Evolutionary conservation across 1,140 invertebrate genomes (phyloP), one percentile per base, ranked within the genome.

Genomic region (Littorina saxatilis): DNA sequence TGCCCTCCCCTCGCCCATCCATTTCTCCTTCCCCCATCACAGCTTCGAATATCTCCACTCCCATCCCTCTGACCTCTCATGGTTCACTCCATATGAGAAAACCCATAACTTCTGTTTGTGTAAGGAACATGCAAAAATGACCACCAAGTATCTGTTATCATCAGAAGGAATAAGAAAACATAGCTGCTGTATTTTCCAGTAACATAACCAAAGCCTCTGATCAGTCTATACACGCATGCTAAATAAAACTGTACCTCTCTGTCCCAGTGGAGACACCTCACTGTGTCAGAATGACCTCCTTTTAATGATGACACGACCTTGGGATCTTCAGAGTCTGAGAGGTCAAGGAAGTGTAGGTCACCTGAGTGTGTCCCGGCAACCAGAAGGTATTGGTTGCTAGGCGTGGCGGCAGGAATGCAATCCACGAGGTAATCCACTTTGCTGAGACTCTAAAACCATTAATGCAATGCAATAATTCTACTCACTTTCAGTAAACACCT

Each of bases 251-350:
- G 4, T 55, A 87, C 85, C 76, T 85, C 37, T 20, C 73, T 43
- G 73, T 87, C 82, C 87, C 87, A 88, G n/a, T 81, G 43, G 1
- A 79, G 70, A 80, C 87, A 88, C 55, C 87, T 74, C 1, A 88
- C 84, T 58, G 83, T 87, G 5, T 74, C 73, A 35, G 55, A 74
- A 52, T 88, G 87, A n/a, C 87, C 87, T 0, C 79, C 82, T 17
- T 43, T 27, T 35, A 88, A 76, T 39, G 81, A 75, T 35, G 75
- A 66, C 5, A 79, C 37, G 1, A 82, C 63, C 61, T 58, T 73
- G 13, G 50, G 23, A 27, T 37, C 7, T 15, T 74, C 55, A 20
- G 43, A 20, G 50, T 55, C 47, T 17, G 73, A 32, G 23, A 75
- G 23, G 23, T 75, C 73, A 35, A 75, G 40, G 32, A 75, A 23